Conservation (phyloP, 2,888 invertebrate species). For the Nudaria mundana region DNA sequence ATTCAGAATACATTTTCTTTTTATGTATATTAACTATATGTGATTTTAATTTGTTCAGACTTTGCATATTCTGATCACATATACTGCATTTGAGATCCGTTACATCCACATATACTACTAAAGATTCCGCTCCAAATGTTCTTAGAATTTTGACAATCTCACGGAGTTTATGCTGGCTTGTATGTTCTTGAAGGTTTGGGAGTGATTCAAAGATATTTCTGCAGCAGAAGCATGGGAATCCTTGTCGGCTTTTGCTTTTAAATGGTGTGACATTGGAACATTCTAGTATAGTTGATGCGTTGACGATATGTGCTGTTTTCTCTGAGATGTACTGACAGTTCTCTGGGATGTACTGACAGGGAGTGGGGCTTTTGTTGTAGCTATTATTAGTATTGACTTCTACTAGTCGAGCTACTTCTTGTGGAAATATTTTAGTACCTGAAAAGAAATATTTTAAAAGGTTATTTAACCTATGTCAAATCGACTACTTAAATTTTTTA, state of each 20-base stretch:
- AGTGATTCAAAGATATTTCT: constrained; percentile 49
- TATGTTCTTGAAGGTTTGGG: constrained; percentile 44
- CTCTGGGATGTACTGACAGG: constrained; percentile 45
- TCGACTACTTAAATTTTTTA: too few species aligned
- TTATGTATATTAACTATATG: constrained; percentile 54
- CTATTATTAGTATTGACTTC: constrained; percentile 24
- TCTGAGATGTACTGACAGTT: constrained; percentile 56
- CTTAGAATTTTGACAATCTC: constrained; percentile 38
- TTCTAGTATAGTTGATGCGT: constrained; percentile 48
- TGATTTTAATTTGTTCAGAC: constrained; percentile 49
- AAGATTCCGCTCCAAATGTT: constrained; percentile 51
- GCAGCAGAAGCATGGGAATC: constrained; percentile 68
- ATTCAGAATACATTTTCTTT: constrained; percentile 49
- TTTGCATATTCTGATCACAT: constrained; percentile 40
- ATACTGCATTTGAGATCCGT: constrained; percentile 53
- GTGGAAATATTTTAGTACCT: constrained; percentile 46
- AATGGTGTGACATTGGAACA: constrained; percentile 59
- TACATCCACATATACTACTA: constrained; percentile 63
- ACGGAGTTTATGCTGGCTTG: constrained; percentile 37
- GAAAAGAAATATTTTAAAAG: constrained; percentile 17
- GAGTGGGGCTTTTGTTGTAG: constrained; percentile 8
- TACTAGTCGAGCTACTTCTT: constrained; percentile 36
- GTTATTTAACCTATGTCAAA: too few species aligned
- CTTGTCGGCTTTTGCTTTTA: constrained; percentile 51
- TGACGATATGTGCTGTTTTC: constrained; percentile 53